Evolutionary conservation across 2,888 invertebrate species (phyloP).

Genomic region (Monochamus alternatus): DNA sequence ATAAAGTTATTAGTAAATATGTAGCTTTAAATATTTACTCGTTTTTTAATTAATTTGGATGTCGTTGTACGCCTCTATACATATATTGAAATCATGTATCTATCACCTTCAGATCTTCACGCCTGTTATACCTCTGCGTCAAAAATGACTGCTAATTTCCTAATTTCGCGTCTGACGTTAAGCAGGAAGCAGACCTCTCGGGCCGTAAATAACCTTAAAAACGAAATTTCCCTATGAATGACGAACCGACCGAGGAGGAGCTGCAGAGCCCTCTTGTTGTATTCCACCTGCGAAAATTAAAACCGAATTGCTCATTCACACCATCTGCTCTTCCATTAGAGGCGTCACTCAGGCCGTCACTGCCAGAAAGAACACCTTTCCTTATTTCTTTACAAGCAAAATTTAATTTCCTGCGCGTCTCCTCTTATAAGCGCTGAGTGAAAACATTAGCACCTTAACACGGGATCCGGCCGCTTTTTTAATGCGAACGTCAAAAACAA

Average conservation of each 20-base stretch:
- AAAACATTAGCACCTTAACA: constrained; percentile 71
- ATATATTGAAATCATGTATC: no score
- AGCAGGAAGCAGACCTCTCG: constrained; percentile 3
- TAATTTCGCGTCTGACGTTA: constrained; percentile 8
- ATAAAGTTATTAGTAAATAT: no score
- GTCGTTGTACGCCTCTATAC: no score
- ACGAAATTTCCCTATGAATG: constrained; percentile 64
- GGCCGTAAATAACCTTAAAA: constrained; percentile 44
- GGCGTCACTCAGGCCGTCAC: constrained; percentile 68
- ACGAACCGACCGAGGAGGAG: constrained; percentile 48
- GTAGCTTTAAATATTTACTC: no score
- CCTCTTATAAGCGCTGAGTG: constrained; percentile 66
- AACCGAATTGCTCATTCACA: constrained; percentile 71
- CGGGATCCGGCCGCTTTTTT: constrained; percentile 64
- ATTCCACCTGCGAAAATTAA: constrained; percentile 70
- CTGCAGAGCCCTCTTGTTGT: constrained; percentile 30
- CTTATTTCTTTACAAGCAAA: constrained; percentile 71
- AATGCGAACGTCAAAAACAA: constrained; percentile 68
- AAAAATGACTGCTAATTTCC: constrained; percentile 14
- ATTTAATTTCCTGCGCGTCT: constrained; percentile 72
- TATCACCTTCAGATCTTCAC: neutral
- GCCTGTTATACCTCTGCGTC: neutral
- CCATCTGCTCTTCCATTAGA: constrained; percentile 71
- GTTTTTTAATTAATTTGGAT: no score
- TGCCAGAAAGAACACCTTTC: constrained; percentile 70